A percentile compares a stretch with the other conserved stretches of the same genome.
These are phyloP conservation scores for Dreissena rostriformis DNA, from an alignment of 1,140 invertebrate genomes.

Conservation along the genomic window DNA sequence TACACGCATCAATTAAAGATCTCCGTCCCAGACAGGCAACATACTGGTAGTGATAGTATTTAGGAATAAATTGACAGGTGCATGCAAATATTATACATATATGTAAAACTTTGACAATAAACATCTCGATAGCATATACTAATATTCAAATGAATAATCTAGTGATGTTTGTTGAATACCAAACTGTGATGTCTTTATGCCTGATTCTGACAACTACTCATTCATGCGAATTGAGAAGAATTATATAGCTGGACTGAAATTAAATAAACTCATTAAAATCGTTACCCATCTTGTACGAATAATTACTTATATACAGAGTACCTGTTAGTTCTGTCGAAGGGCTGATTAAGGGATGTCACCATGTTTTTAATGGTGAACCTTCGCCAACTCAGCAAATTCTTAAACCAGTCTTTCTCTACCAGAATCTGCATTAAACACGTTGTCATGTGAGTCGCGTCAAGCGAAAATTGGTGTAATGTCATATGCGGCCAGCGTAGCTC, in stretches of 20 bases:
- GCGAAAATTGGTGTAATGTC: background rate
- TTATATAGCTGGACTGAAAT: background rate
- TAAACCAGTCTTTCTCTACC: slow-evolving; percentile 92
- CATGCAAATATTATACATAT: no score
- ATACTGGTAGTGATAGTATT: no score
- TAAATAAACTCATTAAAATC: background rate
- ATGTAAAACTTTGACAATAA: no score
- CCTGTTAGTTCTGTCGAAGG: slow-evolving; percentile 71
- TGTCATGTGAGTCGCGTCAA: background rate
- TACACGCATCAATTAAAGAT: no score
- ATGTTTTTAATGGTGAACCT: slow-evolving; percentile 65
- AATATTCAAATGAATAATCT: no score
- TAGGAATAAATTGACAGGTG: no score
- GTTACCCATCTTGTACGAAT: background rate
- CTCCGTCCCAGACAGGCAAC: no score
- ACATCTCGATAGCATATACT: no score
- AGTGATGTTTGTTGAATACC: background rate
- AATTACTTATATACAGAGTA: slow-evolving; percentile 26
- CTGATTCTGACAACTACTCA: background rate
- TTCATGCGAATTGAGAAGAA: background rate
- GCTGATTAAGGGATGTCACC: slow-evolving; percentile 56
- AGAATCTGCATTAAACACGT: slow-evolving; percentile 82
- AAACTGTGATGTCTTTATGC: background rate
- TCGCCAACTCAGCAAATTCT: slow-evolving; percentile 84
- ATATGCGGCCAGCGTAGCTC: background rate